These are phyloP conservation scores for Diachasmimorpha longicaudata DNA, from an alignment of 1,140 invertebrate genomes.

Conservation along the genomic window DNA sequence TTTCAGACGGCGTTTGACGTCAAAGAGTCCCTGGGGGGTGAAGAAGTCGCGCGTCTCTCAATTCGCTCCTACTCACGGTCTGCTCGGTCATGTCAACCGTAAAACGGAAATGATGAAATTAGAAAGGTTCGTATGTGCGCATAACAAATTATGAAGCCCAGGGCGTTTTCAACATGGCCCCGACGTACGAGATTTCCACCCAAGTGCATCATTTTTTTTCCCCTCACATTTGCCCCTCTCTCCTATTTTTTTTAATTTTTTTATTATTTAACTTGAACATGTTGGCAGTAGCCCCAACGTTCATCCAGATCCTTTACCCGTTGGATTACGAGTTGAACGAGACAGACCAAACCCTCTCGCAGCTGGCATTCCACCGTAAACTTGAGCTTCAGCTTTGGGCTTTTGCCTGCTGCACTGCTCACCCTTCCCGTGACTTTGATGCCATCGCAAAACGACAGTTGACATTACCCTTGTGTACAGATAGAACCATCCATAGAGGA, in stretches of 20 bases:
- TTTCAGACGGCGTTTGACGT: constrained; percentile 40
- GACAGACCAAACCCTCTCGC: neutral
- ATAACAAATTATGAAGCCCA: constrained; percentile 2
- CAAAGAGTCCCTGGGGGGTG: constrained; percentile 2
- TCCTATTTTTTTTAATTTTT: neutral
- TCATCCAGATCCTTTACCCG: neutral
- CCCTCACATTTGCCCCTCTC: neutral
- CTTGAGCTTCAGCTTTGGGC: neutral
- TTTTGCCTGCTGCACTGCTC: no score
- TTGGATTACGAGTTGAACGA: neutral
- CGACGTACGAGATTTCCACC: neutral
- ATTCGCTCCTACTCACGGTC: neutral
- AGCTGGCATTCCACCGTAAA: neutral
- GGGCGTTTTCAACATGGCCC: neutral
- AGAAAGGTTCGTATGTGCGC: constrained; percentile 2
- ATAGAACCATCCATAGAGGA: neutral
- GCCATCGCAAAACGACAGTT: neutral
- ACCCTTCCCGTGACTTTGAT: neutral
- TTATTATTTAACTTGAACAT: neutral
- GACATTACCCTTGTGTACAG: neutral
- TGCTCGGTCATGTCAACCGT: neutral
- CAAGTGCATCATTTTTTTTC: neutral
- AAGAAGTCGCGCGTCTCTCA: constrained; percentile 7
- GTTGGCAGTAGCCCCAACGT: neutral
- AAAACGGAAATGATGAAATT: constrained; percentile 34